Base-by-base conservation (phyloP, 2,888 invertebrate genomes). In the Leptothorax acervorum region DNA sequence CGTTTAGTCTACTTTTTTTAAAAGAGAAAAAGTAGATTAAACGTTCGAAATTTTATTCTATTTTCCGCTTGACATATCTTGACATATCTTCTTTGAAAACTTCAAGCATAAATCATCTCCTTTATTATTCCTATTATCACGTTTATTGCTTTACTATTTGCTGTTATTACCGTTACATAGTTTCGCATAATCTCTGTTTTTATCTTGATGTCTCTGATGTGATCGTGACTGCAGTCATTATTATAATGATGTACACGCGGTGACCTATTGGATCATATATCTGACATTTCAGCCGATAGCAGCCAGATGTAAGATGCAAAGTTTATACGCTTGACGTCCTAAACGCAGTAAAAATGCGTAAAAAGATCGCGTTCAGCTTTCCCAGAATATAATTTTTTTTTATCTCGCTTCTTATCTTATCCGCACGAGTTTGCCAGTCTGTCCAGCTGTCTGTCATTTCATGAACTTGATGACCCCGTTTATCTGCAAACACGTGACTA, bases 371-470 rank as follows among this genome's bases (percentile, higher is more conserved):
- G 28, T 18, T 65, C 6, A 2, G 8, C 9, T 51, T 76, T 76
- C 12, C 8, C 5, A 9, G 28, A 66, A 55, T 53, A 28, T 23
- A 4, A n/a, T 51, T 42, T 76, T 74, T 31, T 76, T 55, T 1
- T 2, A 39, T 28, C 42, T n/a, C 51, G 39, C 28, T 51, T 63
- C 48, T 75, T 48, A 35, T 65, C 76, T 31, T 42, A 66, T 66
- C 76, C n/a, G 9, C n/a, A 31, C 42, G 18, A 18, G 42, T 18
- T 60, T 2, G 28, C 42, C n/a, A 1, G 53, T 53, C 66, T 31
- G 53, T 66, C 53, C 3, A 42, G 28, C 53, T 76, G 66, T 66
- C 66, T 66, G 76, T 76, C 66, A 53, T 35, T 66, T 76, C 53
- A n/a, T 53, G 28, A 76, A 76, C 66, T 18, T 66, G 66, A 53